Evolutionary conservation across 2,888 invertebrate genomes (phyloP).

Genomic region (Steromphala cineraria): DNA sequence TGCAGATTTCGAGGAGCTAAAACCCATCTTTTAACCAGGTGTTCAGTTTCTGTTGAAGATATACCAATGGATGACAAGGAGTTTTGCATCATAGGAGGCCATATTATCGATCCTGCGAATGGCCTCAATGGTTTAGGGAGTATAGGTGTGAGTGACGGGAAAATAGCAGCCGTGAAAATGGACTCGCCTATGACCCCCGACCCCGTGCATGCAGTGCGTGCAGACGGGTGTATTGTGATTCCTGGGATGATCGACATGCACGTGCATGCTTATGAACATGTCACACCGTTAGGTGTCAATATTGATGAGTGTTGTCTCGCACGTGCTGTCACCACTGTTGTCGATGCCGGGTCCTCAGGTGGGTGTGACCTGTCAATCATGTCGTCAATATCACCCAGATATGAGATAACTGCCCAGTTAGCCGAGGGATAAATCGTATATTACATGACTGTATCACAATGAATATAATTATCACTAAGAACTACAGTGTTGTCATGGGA

Average conservation of each 20-base stretch:
- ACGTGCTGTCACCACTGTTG: slow-evolving; percentile 65
- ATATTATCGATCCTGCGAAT: slow-evolving; percentile 64
- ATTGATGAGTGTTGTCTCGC: slow-evolving; percentile 60
- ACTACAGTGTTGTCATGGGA: no score
- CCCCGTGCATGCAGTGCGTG: slow-evolving; percentile 44
- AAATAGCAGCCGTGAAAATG: background rate
- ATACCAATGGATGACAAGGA: background rate
- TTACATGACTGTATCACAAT: no score
- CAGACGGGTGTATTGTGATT: slow-evolving; percentile 61
- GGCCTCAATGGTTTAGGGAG: slow-evolving; percentile 46
- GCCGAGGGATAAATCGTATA: no score
- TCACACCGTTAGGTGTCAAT: slow-evolving; percentile 67
- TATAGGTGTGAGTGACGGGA: slow-evolving; percentile 51
- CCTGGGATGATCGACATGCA: slow-evolving; percentile 71
- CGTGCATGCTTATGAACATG: slow-evolving; percentile 67
- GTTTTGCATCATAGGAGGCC: slow-evolving; percentile 55
- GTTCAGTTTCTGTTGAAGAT: background rate
- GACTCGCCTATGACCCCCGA: background rate
- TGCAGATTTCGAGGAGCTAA: background rate
- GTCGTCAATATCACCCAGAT: background rate
- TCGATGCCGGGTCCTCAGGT: slow-evolving; percentile 71
- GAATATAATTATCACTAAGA: no score
- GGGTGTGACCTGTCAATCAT: slow-evolving; percentile 16
- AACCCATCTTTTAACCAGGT: background rate
- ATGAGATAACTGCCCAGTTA: background rate